Base-by-base conservation (phyloP, 2,888 invertebrate species). In the Phyllotreta striolata region DNA sequence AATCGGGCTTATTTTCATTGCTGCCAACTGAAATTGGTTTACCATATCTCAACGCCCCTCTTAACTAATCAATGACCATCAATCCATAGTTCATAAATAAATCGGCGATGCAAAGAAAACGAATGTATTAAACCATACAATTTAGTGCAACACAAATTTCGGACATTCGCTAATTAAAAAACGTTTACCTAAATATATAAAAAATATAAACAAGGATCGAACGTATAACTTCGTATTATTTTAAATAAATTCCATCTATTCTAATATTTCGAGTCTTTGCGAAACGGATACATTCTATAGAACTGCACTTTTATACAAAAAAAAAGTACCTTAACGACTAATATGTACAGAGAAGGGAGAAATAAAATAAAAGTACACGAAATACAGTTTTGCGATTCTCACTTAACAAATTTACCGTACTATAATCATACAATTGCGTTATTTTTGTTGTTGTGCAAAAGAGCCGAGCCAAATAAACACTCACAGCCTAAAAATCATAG, bases 181-280 rank as follows among this genome's bases (percentile, higher is more conserved):
- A 46, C 41, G 43, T 44, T 58, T 41, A 65, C 49, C 58, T 65
- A 62, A 64, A 66, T 38, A 52, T 24, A 24, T 24, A 62, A 68
- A 65, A 68, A 63, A 68, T 68, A 68, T 66, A 68, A 64, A 68
- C 66, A 68, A 63, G 52, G 62, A 44, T 57, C 41, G 54, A 55
- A 47, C 7, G 52, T 43, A 24, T 14, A 55, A 55, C 41, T 40
- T 14, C 37, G 10, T 52, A 44, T 47, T 46, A 41, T 34, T 49
- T 59, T 60, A 60, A 60, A 52, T 52, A 60, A 60, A 51, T 51
- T 59, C 58, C 52, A 60, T 52, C 38, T 14, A 49, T 38, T 43
- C 10, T 52, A 52, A 52, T 52, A 37, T 14, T 60, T 60, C 34
- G 41, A 59, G 58, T 51, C 58, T 59, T 59, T 41, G 51, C 58